Percentiles rank a stretch among this genome's conserved stretches.
Conservation (phyloP, 2,113 vertebrate species). For the Malaclemys terrapin region DNA sequence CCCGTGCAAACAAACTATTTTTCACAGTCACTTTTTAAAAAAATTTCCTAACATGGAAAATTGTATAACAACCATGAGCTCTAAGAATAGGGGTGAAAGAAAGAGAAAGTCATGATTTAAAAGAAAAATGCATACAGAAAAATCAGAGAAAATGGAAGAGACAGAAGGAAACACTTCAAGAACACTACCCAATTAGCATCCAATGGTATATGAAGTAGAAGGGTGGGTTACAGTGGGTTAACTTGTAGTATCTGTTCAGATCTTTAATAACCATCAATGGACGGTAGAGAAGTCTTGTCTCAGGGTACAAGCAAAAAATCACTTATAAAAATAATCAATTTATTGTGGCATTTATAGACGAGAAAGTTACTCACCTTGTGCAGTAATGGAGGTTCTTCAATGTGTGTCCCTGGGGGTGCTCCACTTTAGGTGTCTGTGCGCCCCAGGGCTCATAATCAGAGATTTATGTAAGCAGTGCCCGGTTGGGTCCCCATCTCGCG, state of each 20-base stretch:
- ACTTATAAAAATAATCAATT: neutral
- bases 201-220: neutral
- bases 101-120: neutral
- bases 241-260: neutral
- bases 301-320: neutral
- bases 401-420: too few relatives aligned
- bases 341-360: neutral
- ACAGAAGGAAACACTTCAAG: neutral
- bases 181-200: neutral
- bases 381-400: too few relatives aligned
- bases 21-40: neutral
- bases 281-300: neutral
- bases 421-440: too few relatives aligned
- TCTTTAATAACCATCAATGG: neutral
- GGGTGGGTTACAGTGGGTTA: neutral
- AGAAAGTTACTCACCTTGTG: too few relatives aligned
- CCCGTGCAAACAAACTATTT: neutral
- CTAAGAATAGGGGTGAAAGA: neutral
- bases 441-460: too few relatives aligned
- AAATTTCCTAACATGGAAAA: neutral
- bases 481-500: too few relatives aligned
- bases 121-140: neutral
- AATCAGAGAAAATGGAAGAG: neutral
- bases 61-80: neutral
- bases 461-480: too few relatives aligned